A percentile compares a stretch with the other conserved stretches of the same genome.
These are phyloP conservation scores for Salticus scenicus DNA, from an alignment of 2,888 invertebrate species.

Conservation along the genomic window DNA sequence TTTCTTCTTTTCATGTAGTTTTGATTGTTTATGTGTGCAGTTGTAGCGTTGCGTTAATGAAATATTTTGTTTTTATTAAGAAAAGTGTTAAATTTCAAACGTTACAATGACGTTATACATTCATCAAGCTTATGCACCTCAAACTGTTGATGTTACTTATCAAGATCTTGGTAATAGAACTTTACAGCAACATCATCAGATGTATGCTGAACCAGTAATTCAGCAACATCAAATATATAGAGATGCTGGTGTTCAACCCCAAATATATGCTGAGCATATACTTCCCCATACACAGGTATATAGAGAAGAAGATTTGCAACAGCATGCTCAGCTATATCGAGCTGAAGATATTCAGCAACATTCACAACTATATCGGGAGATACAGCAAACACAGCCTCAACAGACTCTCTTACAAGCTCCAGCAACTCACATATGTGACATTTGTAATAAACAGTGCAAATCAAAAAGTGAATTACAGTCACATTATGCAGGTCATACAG, in stretches of 20 bases:
- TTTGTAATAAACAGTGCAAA: slow-evolving; percentile 56
- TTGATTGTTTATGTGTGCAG: too few relatives aligned
- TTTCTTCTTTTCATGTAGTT: neutral
- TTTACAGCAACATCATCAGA: slow-evolving; percentile 61
- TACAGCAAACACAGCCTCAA: slow-evolving; percentile 19
- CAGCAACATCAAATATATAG: slow-evolving; percentile 59
- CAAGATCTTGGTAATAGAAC: slow-evolving; percentile 59
- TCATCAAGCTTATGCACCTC: slow-evolving; percentile 54
- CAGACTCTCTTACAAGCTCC: slow-evolving; percentile 15
- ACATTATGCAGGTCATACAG: slow-evolving; percentile 59
- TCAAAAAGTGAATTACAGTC: slow-evolving; percentile 58
- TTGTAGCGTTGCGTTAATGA: too few relatives aligned
- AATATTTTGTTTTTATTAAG: too few relatives aligned
- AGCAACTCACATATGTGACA: slow-evolving; percentile 46
- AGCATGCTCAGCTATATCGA: slow-evolving; percentile 56
- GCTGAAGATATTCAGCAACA: slow-evolving; percentile 62
- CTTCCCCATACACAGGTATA: slow-evolving; percentile 66
- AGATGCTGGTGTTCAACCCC: slow-evolving; percentile 39
- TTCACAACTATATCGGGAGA: slow-evolving; percentile 53
- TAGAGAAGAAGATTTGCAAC: slow-evolving; percentile 59
- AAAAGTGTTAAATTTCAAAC: too few relatives aligned
- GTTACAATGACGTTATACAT: slow-evolving; percentile 59
- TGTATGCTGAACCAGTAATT: slow-evolving; percentile 65
- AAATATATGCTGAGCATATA: slow-evolving; percentile 61
- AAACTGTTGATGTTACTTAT: slow-evolving; percentile 56